Conservation (phyloP, 2,888 invertebrate species). For the Octonoba sinensis region DNA sequence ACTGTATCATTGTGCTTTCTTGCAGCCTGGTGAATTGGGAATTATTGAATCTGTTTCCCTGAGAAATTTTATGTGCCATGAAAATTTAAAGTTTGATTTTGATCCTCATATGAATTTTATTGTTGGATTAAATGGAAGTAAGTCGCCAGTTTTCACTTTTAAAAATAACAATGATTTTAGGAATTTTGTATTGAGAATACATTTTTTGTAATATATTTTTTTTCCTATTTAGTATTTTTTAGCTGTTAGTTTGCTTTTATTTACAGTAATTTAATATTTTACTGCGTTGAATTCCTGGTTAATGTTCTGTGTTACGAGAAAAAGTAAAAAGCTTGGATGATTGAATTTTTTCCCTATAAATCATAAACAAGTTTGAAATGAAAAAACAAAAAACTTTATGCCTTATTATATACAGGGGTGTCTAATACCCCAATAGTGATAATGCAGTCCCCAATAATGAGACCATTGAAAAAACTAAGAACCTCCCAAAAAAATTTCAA, state of each 20-base stretch:
- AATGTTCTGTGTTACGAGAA: too few species aligned
- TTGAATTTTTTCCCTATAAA: too few species aligned
- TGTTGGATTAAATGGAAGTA: constrained; percentile 75
- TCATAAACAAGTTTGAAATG: too few species aligned
- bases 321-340: too few species aligned
- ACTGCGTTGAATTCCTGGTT: neutral
- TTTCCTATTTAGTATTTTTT: neutral
- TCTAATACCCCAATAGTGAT: too few species aligned
- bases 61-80: constrained; percentile 95
- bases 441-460: too few species aligned
- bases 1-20: neutral
- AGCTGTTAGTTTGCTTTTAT: neutral
- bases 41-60: constrained; percentile 76
- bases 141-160: constrained; percentile 67
- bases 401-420: too few species aligned
- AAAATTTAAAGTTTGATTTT: constrained; percentile 80
- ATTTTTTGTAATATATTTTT: too few species aligned
- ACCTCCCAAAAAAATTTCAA: too few species aligned
- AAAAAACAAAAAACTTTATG: too few species aligned
- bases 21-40: constrained; percentile 71
- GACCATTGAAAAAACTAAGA: too few species aligned
- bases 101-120: constrained; percentile 86
- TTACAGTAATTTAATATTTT: neutral
- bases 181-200: neutral
- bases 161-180: neutral